phyloP scores from a whole-genome alignment of 2,113 vertebrate species.

The Phodopus roborovskii region DNA sequence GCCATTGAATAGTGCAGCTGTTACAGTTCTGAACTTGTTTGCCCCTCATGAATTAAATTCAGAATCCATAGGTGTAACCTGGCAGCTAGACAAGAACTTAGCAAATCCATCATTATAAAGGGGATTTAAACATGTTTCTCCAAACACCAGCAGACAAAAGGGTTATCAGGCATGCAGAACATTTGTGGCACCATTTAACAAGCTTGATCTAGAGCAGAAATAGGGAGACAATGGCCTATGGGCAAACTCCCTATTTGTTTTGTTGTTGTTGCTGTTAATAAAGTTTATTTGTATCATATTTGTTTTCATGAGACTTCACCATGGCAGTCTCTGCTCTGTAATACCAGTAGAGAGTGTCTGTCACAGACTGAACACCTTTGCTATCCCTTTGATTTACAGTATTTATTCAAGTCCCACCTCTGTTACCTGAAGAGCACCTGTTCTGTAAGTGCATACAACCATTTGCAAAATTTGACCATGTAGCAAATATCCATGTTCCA shows the following conservation, averaged over 20 bases:
- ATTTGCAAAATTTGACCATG: conserved; percentile 23
- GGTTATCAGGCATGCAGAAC: not conserved
- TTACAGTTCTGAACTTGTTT: conserved; percentile 3
- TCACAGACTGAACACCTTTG: not conserved
- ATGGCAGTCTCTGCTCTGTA: not conserved
- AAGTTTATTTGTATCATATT: conserved; percentile 50
- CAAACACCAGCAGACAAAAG: conserved; percentile 2
- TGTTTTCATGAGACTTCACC: not conserved
- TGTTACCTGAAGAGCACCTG: not conserved
- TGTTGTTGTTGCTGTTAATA: conserved; percentile 31
- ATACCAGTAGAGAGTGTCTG: not conserved
- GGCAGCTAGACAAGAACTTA: not conserved
- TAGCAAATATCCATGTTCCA: not conserved
- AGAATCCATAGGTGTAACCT: conserved; percentile 23
- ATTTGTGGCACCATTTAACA: not conserved
- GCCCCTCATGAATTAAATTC: conserved; percentile 1
- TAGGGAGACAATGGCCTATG: not conserved
- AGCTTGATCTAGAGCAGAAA: not conserved
- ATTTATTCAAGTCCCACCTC: not conserved
- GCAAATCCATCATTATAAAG: not conserved
- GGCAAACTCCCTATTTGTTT: not conserved
- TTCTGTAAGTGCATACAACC: not conserved
- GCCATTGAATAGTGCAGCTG: not conserved
- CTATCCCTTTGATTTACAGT: not conserved
- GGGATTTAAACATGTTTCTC: not conserved